These are phyloP conservation scores for Labia minor DNA, from an alignment of 2,888 invertebrate species.

Conservation along the genomic window DNA sequence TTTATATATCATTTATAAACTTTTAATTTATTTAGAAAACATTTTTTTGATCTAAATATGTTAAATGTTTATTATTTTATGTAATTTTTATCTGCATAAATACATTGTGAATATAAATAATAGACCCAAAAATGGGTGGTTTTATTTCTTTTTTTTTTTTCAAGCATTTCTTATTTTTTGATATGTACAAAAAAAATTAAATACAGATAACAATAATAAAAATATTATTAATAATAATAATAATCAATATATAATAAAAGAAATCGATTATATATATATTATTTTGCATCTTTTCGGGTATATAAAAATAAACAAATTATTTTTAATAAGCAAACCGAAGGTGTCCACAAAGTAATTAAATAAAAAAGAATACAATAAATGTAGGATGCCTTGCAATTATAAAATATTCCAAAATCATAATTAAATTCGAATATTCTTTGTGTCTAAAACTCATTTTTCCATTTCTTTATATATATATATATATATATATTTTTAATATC, in stretches of 20 bases:
- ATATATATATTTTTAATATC: too few relatives aligned
- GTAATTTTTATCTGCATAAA: slow-evolving; percentile 9
- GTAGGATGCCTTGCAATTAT: too few relatives aligned
- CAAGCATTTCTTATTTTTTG: not conserved
- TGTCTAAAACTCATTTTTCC: too few relatives aligned
- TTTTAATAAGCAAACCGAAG: slow-evolving; percentile 24
- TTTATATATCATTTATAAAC: not conserved
- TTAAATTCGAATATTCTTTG: too few relatives aligned
- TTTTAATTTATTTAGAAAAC: not conserved
- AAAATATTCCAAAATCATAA: too few relatives aligned
- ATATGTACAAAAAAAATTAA: slow-evolving; percentile 13
- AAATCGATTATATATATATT: not conserved
- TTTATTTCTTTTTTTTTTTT: not conserved
- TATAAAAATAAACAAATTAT: slow-evolving; percentile 23
- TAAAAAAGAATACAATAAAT: too few relatives aligned
- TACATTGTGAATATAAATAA: slow-evolving; percentile 4
- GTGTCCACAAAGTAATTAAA: slow-evolving; percentile 23
- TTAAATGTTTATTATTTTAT: slow-evolving; percentile 5
- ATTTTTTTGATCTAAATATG: not conserved
- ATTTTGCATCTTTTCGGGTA: slow-evolving; percentile 23
- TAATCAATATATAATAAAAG: not conserved
- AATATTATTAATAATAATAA: too few relatives aligned
- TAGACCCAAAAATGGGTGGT: slow-evolving; percentile 1
- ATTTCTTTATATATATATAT: too few relatives aligned
- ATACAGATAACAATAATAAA: slow-evolving; percentile 16